Conservation (phyloP, 2,797 vertebrate species). For the Hapalemur alaotrensis region DNA sequence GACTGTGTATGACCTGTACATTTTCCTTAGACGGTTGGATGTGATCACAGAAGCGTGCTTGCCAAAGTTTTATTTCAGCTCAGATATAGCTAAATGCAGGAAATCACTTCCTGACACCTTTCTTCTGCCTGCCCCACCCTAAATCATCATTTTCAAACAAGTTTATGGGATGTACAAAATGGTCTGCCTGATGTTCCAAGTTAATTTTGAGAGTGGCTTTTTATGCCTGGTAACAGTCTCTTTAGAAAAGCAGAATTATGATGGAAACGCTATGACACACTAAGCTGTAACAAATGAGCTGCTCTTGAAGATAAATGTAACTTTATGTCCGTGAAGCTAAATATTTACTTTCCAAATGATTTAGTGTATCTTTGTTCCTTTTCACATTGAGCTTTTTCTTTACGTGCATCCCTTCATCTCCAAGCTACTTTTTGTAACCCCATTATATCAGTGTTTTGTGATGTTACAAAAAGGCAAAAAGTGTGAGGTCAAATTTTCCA, state of each 20-base stretch:
- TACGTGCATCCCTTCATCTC: constrained; percentile 73
- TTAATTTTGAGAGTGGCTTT: constrained; percentile 73
- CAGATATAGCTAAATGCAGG: constrained; percentile 54
- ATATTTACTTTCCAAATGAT: constrained; percentile 83
- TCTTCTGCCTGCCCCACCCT: constrained; percentile 45
- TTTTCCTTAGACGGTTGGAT: constrained; percentile 58
- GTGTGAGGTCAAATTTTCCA: constrained; percentile 87
- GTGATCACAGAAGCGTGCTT: constrained; percentile 44
- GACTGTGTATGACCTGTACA: constrained; percentile 45
- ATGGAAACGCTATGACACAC: constrained; percentile 72
- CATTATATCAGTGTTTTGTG: constrained; percentile 82
- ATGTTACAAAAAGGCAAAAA: constrained; percentile 85
- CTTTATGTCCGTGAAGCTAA: constrained; percentile 76
- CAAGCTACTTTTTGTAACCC: constrained; percentile 74
- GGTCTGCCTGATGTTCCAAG: constrained; percentile 54
- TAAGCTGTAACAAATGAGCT: constrained; percentile 77
- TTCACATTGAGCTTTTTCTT: constrained; percentile 75
- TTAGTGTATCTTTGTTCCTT: constrained; percentile 78
- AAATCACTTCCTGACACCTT: constrained; percentile 66
- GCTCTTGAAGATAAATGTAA: constrained; percentile 73
- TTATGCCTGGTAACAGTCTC: constrained; percentile 60
- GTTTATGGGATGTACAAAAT: constrained; percentile 41
- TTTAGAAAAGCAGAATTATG: constrained; percentile 54
- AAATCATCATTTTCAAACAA: constrained; percentile 57
- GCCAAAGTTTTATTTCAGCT: constrained; percentile 67